Conservation (phyloP, 64 coral and sea anemone genomes). For the Actinia equina region DNA sequence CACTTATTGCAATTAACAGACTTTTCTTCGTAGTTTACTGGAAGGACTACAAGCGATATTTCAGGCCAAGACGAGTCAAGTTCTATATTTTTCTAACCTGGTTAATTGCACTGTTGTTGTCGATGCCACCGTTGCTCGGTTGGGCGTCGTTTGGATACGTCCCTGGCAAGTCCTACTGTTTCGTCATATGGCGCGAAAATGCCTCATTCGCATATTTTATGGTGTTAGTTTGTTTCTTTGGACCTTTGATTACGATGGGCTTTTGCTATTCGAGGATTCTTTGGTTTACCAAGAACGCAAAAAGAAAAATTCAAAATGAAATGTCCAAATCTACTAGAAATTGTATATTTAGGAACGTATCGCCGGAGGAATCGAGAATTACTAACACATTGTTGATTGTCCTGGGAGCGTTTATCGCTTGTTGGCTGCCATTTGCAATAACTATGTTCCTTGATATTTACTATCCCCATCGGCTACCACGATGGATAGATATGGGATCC, state of each 20-base stretch:
- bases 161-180: conserved; percentile 58
- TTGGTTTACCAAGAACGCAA: conserved; percentile 30
- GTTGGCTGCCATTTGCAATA: conserved; percentile 53
- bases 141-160: conserved; percentile 76
- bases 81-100: conserved; percentile 49
- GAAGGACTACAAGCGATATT: conserved; percentile 49
- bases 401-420: conserved; percentile 21
- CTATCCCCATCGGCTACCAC: neutral
- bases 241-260: conserved; percentile 48
- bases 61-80: conserved; percentile 29
- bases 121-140: conserved; percentile 65
- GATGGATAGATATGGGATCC: conserved; percentile 44
- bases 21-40: conserved; percentile 79
- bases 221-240: conserved; percentile 54
- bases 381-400: conserved; percentile 60
- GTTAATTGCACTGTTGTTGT: conserved; percentile 48
- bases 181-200: conserved; percentile 44
- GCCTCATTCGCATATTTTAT: conserved; percentile 65
- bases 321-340: neutral
- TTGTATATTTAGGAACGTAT: neutral
- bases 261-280: conserved; percentile 52
- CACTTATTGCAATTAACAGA: conserved; percentile 83
- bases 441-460: conserved; percentile 57
- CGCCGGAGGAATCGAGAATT: conserved; percentile 27
- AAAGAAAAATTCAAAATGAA: neutral